Evolutionary conservation across 2,888 invertebrate species (phyloP).

Genomic region (Galeruca laticollis): DNA sequence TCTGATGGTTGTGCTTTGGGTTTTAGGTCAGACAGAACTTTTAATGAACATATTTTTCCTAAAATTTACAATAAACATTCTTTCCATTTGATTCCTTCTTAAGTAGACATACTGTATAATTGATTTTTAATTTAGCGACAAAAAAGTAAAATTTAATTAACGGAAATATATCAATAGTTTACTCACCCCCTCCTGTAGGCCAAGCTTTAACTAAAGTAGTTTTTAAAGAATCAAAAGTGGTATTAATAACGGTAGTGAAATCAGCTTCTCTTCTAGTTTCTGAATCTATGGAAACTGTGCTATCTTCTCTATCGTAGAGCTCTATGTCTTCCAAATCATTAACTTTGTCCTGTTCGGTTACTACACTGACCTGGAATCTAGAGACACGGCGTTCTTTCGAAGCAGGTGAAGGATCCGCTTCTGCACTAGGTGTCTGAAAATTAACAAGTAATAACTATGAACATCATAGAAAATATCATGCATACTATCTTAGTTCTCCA

Average conservation of each 20-base stretch:
- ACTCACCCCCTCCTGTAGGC: slow-evolving; percentile 55
- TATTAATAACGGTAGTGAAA: slow-evolving; percentile 61
- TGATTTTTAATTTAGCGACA: too few species aligned
- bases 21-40: too few species aligned
- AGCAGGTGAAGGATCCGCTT: slow-evolving; percentile 10
- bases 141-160: too few species aligned
- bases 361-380: slow-evolving; percentile 69
- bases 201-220: slow-evolving; percentile 57
- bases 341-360: slow-evolving; percentile 65
- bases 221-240: slow-evolving; percentile 61
- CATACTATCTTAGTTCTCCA: too few species aligned
- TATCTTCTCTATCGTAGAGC: slow-evolving; percentile 34
- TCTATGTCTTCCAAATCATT: slow-evolving; percentile 44
- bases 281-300: slow-evolving; percentile 35
- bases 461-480: neutral
- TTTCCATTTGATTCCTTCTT: too few species aligned
- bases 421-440: slow-evolving; percentile 14
- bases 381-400: slow-evolving; percentile 62
- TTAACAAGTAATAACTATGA: neutral
- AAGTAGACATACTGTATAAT: too few species aligned
- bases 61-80: too few species aligned
- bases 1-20: too few species aligned
- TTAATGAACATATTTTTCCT: too few species aligned
- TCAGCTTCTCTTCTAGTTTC: slow-evolving; percentile 53
- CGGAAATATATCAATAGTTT: neutral